Evolutionary conservation across 1,140 invertebrate species (phyloP), one percentile per base, ranked within the genome.

Genomic region (Kradibia gibbosae): DNA sequence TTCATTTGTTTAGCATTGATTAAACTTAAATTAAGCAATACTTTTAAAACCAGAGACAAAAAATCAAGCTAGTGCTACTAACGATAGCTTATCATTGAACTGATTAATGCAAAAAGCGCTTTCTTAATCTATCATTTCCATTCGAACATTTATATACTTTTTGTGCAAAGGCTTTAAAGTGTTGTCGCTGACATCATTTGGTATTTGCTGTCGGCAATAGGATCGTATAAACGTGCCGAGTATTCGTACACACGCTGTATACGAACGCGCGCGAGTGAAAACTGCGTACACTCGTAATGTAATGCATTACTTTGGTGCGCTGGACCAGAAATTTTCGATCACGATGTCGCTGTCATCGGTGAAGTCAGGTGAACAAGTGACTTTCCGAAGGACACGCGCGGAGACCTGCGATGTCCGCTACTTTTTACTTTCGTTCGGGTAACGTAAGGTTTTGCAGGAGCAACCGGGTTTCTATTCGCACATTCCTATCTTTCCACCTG

Each of bases 321-420:
- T 57, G 77, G 50, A 62, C 42, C 39, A 80, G 55, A 71, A 80
- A 80, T 62, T 80, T 57, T n/a, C 31, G 42, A 74, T 74, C 53
- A 25, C 28, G n/a, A 22, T 10, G 71, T 45, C n/a, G 45, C 31
- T 36, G 13, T 65, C 60, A 65, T 65, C 17, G 31, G 15, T 34
- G 57, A 25, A 31, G 28, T 62, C 34, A 62, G 31, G 1, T 36
- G 31, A 60, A 31, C 8, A 36, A 36, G 31, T 50, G 48, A 34
- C 15, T 71, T 71, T 78, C 42, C 20, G 75, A 78, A 70, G 77
- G 62, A 71, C 65, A 78, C 65, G 5, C 28, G 48, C 11, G 25
- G 15, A 20, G 15, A 20, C 13, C 28, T 22, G 55, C n/a, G 55
- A 36, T 48, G 39, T 20, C 28, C 71, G 20, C 25, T 20, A 36